These are phyloP conservation scores for Leuciscus waleckii DNA, from an alignment of 2,797 vertebrate genomes.

Conservation along the genomic window DNA sequence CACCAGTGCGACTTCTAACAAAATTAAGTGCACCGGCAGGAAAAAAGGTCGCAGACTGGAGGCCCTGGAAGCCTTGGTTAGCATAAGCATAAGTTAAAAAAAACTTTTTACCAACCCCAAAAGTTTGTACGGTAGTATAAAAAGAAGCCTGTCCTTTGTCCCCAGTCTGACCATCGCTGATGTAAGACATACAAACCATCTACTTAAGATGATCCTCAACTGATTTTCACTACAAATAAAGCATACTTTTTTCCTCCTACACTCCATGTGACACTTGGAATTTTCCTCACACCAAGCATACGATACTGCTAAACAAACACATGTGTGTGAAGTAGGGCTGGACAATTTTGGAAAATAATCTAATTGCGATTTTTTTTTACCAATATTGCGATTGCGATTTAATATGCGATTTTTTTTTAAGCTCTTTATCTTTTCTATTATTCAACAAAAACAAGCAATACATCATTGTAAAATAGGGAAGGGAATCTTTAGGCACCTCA, in stretches of 20 bases:
- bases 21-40: no score
- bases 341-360: no score
- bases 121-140: not conserved
- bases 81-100: no score
- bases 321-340: not conserved
- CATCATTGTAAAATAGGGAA: no score
- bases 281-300: not conserved
- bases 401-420: no score
- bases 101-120: not conserved
- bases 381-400: no score
- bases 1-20: no score
- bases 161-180: not conserved
- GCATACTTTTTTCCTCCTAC: not conserved
- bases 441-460: no score
- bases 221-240: not conserved
- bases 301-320: not conserved
- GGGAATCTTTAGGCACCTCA: no score
- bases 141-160: not conserved
- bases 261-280: not conserved
- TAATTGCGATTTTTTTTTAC: no score
- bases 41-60: no score
- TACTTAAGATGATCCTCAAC: not conserved
- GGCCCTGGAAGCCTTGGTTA: constrained; percentile 24
- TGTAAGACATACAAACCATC: not conserved
- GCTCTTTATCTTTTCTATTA: no score